Conservation (phyloP, 2,113 vertebrate species). For the Labrus mixtus region DNA sequence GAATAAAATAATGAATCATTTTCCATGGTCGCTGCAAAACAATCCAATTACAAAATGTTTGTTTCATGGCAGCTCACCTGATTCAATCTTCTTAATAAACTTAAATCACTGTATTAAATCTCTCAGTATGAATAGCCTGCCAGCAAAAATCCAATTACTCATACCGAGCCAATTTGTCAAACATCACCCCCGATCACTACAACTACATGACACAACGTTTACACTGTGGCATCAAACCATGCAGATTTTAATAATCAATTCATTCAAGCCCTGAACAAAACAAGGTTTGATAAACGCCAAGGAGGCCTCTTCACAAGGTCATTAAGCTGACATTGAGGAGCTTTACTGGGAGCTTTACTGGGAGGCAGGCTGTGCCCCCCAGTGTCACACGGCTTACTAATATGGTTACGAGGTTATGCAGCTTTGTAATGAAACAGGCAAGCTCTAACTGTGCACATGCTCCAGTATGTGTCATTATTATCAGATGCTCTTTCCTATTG, state of each 20-base stretch:
- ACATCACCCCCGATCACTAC: constrained; percentile 7
- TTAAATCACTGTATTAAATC: constrained; percentile 24
- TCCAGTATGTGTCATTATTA: constrained; percentile 23
- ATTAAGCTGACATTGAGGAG: constrained; percentile 37
- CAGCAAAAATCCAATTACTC: constrained; percentile 61
- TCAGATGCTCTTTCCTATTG: constrained; percentile 10
- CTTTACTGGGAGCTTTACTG: constrained; percentile 4
- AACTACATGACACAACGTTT: constrained; percentile 34
- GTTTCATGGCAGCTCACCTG: constrained; percentile 3
- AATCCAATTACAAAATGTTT: constrained; percentile 7
- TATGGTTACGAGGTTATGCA: constrained; percentile 24
- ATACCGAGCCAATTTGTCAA: constrained; percentile 41
- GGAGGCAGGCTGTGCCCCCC: neutral
- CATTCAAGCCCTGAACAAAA: constrained; percentile 37
- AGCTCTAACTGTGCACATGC: neutral
- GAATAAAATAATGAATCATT: neutral
- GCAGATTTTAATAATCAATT: constrained; percentile 18
- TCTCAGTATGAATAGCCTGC: constrained; percentile 26
- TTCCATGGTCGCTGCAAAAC: constrained; percentile 21
- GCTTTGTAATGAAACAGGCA: constrained; percentile 7
- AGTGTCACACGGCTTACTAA: constrained; percentile 21
- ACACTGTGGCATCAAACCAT: constrained; percentile 38
- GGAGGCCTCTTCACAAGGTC: constrained; percentile 38
- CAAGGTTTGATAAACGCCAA: constrained; percentile 31
- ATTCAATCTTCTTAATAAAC: constrained; percentile 25